A percentile compares a stretch with the other conserved stretches of the same genome.
Conservation (phyloP, 2,113 vertebrate species). For the Suncus etruscus region DNA sequence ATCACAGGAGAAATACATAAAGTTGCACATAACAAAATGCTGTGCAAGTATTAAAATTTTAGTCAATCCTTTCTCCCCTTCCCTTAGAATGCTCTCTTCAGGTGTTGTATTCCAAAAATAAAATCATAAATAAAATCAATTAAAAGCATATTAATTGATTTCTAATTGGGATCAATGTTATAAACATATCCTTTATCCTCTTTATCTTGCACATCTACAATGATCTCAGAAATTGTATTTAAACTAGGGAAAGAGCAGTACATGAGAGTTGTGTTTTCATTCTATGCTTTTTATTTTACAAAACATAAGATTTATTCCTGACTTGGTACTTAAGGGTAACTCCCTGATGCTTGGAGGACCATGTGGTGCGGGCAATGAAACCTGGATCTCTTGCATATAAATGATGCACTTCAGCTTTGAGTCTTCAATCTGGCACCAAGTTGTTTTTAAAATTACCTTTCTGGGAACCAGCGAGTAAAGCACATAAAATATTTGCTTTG, state of each 20-base stretch:
- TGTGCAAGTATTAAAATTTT: not conserved
- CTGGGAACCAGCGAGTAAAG: no score
- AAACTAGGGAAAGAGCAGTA: accelerated
- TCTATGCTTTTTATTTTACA: not conserved
- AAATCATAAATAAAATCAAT: not conserved
- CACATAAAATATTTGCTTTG: no score
- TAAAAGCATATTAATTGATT: not conserved
- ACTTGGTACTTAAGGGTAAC: no score
- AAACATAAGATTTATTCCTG: no score
- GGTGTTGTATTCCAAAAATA: not conserved
- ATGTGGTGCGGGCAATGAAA: no score
- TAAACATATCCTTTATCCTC: not conserved
- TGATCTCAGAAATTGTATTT: not conserved
- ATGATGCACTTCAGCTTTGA: no score
- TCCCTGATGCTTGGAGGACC: no score
- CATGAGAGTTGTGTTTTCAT: not conserved
- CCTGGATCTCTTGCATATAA: no score
- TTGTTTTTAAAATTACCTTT: no score
- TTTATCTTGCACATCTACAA: not conserved
- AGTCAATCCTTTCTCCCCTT: not conserved
- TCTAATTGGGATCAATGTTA: not conserved
- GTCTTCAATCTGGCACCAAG: no score
- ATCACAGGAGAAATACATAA: slow-evolving; percentile 28
- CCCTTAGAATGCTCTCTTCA: not conserved
- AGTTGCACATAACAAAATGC: not conserved